A percentile compares a stretch with the other conserved stretches of the same genome.
Conservation (phyloP, 2,113 vertebrate species). For the Leuciscus idus region DNA sequence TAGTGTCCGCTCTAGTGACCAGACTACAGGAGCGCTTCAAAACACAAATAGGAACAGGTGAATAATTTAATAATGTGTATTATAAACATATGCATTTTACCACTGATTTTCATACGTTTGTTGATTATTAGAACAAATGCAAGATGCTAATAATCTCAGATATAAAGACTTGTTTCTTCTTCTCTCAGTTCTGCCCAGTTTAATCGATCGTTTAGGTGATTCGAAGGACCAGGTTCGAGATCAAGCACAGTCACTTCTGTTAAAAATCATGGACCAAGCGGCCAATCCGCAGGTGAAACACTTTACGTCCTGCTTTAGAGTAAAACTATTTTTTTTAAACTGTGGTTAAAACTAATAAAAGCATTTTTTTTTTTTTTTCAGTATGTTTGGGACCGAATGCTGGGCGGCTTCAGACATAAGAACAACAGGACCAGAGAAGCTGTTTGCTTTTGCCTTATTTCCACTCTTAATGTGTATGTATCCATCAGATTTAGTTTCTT, state of each 20-base stretch:
- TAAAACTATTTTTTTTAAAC: neutral
- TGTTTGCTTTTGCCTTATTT: slow-evolving; percentile 93
- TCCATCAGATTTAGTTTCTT: neutral
- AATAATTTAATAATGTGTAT: slow-evolving; percentile 33
- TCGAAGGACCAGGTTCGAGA: slow-evolving; percentile 93
- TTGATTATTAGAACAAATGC: neutral
- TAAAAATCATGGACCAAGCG: slow-evolving; percentile 96
- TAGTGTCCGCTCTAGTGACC: slow-evolving; percentile 86
- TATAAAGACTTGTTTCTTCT: neutral
- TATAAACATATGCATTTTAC: neutral
- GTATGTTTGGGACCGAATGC: slow-evolving; percentile 96
- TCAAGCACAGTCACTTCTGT: slow-evolving; percentile 90
- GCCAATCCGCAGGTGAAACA: slow-evolving; percentile 84
- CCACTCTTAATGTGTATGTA: slow-evolving; percentile 91
- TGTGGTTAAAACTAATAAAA: neutral
- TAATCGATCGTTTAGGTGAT: slow-evolving; percentile 94
- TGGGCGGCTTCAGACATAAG: slow-evolving; percentile 97
- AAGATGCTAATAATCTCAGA: neutral
- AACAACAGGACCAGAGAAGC: slow-evolving; percentile 94
- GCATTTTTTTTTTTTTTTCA: slow-evolving; percentile 59
- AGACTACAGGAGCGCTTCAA: slow-evolving; percentile 92
- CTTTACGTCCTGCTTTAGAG: neutral
- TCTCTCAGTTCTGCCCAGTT: slow-evolving; percentile 87
- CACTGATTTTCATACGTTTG: neutral
- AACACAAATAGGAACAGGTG: slow-evolving; percentile 93